A percentile compares a stretch with the other conserved stretches of the same genome.
phyloP scores from a whole-genome alignment of 1,140 invertebrate species.

The Papilio aristodemus region DNA sequence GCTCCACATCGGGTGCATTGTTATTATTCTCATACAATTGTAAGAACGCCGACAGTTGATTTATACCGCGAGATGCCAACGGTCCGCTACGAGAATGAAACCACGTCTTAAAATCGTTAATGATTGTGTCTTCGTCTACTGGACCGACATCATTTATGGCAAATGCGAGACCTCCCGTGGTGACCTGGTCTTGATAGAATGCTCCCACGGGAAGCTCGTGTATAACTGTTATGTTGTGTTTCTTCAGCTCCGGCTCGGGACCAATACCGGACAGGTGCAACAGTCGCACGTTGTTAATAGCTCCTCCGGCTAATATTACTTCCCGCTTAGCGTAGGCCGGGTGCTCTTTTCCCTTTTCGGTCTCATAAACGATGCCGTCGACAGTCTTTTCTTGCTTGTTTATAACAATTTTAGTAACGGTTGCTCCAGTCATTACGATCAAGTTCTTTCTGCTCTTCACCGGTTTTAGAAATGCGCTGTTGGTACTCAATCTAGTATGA shows the following conservation, averaged over 20 bases:
- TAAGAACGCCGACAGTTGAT: constrained; percentile 70
- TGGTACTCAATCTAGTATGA: constrained; percentile 82
- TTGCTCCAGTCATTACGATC: constrained; percentile 79
- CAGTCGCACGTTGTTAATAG: constrained; percentile 82
- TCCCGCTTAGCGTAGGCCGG: constrained; percentile 81
- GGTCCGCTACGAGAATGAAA: constrained; percentile 68
- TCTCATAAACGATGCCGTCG: constrained; percentile 81
- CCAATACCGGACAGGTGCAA: constrained; percentile 88
- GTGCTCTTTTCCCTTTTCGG: constrained; percentile 66
- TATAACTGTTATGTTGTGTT: constrained; percentile 80
- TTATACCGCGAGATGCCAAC: constrained; percentile 68
- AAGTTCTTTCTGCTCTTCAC: constrained; percentile 81
- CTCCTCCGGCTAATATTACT: constrained; percentile 84
- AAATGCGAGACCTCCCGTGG: constrained; percentile 62
- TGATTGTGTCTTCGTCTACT: constrained; percentile 57
- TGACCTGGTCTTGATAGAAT: constrained; percentile 85
- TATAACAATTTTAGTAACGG: constrained; percentile 84
- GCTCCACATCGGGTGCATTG: constrained; percentile 70
- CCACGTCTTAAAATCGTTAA: constrained; percentile 76
- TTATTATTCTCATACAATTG: constrained; percentile 68
- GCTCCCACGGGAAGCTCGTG: constrained; percentile 83
- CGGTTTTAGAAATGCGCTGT: constrained; percentile 82
- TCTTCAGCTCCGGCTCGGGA: constrained; percentile 83
- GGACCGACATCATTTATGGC: constrained; percentile 54
- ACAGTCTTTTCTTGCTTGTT: constrained; percentile 81